phyloP scores from a whole-genome alignment of 2,888 invertebrate genomes.

The Craniophora ligustri region DNA sequence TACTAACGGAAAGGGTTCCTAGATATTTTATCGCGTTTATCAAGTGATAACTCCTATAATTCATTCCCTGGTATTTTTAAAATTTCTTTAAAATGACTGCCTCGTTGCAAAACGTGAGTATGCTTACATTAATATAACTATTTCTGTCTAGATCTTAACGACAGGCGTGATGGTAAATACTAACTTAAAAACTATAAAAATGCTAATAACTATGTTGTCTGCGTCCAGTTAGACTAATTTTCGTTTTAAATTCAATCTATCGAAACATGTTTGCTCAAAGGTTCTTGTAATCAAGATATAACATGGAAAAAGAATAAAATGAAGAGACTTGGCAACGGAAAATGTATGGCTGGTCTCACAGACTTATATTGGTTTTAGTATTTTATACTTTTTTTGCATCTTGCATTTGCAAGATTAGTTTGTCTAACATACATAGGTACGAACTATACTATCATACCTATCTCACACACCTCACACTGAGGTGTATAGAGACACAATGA shows the following conservation, averaged over 20 bases:
- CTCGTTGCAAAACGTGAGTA: too few species aligned
- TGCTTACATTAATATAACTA: too few species aligned
- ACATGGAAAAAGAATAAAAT: slow-evolving; percentile 31
- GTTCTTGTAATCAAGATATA: slow-evolving; percentile 23
- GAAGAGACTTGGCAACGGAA: slow-evolving; percentile 12
- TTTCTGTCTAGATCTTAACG: not conserved
- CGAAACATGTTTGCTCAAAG: slow-evolving; percentile 23
- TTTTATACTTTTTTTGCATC: too few species aligned
- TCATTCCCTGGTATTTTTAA: too few species aligned
- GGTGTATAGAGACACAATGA: too few species aligned
- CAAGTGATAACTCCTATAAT: too few species aligned
- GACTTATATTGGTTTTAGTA: slow-evolving; percentile 5
- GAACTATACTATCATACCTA: too few species aligned
- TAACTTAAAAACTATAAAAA: not conserved
- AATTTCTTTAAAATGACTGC: not conserved
- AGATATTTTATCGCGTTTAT: too few species aligned
- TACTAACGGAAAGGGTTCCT: slow-evolving; percentile 32
- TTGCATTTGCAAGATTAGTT: too few species aligned
- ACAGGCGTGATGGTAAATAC: not conserved
- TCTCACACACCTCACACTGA: too few species aligned
- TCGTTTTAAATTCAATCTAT: slow-evolving; percentile 37
- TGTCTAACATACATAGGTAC: too few species aligned
- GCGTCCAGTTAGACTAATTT: slow-evolving; percentile 21
- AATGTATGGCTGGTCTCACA: slow-evolving; percentile 4
- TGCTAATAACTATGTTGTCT: not conserved